Base-by-base conservation (phyloP, 2,113 vertebrate genomes). In the Colius striatus region DNA sequence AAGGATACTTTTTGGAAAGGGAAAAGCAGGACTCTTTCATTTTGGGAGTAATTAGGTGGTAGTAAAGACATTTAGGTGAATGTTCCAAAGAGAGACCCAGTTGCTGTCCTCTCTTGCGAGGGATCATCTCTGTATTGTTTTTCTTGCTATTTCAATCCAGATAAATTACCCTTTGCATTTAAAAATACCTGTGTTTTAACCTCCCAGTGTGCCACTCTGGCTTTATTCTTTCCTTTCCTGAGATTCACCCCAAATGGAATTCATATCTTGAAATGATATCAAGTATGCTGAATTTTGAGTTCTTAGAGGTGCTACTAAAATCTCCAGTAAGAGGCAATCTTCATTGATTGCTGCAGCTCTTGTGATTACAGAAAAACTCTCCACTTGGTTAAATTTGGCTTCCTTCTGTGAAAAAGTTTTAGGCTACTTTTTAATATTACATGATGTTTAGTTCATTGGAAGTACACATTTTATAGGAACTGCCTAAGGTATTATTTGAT, bases 301-400 rank as follows among this genome's bases (percentile, higher is more conserved):
- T 90, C 70, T 88, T 90, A 25, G 61, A 81, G 30, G 16, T 87
- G 66, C 76, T 90, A 32, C 86, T 87, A 61, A 93, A 84, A 89
- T 89, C 41, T 90, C 79, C 48, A 74, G 68, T 72, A 88, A 94
- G 87, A 94, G 75, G 79, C 93, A 97, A 86, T 94, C 83, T 90
- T 96, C 92, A 81, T 36, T 93, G 93, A 92, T 94, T 96, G 90
- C 92, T 82, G 76, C 79, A 47, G 76, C 66, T 93, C 70, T 84
- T 72, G 70, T 90, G 90, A 95, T 96, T 93, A 79, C 75, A 85
- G 93, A 75, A 72, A 67, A 88, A 32, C 76, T 86, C 93, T 95
- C 86, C 72, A 68, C 61, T 92, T 74, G 61, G 68, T 78, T 92
- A 87, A 95, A 96, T 94, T 47, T 76, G 82, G 76, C 80, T 92